A percentile compares a stretch with the other conserved stretches of the same genome.
Evolutionary conservation across 1,140 invertebrate species (phyloP).

Genomic region (Drosophila bocki): DNA sequence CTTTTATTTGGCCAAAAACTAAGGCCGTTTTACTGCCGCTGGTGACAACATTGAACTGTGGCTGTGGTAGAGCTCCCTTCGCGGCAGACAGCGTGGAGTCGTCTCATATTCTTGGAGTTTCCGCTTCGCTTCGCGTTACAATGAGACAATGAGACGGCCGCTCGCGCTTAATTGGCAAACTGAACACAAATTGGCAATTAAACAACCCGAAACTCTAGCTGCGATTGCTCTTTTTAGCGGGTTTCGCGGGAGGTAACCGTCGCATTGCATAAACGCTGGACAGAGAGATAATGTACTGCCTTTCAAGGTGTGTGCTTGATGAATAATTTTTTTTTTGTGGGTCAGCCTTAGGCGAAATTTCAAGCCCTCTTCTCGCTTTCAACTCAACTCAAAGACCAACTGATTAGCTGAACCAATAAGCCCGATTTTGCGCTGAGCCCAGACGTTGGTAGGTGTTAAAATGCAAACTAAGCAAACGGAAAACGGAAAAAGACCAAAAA

Average conservation of each 20-base stretch:
- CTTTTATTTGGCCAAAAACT: not conserved
- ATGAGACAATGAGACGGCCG: constrained; percentile 47
- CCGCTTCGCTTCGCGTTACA: constrained; percentile 66
- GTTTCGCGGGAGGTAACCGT: not conserved
- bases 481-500: constrained; percentile 32
- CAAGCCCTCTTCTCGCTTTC: not conserved
- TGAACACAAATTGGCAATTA: constrained; percentile 64
- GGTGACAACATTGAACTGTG: constrained; percentile 31
- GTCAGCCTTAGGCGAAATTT: constrained; percentile 13
- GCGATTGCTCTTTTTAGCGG: constrained; percentile 42
- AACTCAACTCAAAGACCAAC: not conserved
- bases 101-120: constrained; percentile 63
- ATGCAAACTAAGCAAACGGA: constrained; percentile 73
- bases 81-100: constrained; percentile 56
- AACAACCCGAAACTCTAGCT: constrained; percentile 47
- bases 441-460: constrained; percentile 58
- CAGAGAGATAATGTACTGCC: constrained; percentile 5
- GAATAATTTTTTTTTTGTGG: constrained; percentile 21
- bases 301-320: constrained; percentile 40
- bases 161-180: constrained; percentile 66
- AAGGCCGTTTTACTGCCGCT: constrained; percentile 17
- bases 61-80: not conserved
- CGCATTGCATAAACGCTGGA: constrained; percentile 34
- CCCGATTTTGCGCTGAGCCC: not conserved
- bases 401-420: constrained; percentile 10